Conservation (phyloP, 2,113 vertebrate genomes). For the Toxotes jaculatrix region DNA sequence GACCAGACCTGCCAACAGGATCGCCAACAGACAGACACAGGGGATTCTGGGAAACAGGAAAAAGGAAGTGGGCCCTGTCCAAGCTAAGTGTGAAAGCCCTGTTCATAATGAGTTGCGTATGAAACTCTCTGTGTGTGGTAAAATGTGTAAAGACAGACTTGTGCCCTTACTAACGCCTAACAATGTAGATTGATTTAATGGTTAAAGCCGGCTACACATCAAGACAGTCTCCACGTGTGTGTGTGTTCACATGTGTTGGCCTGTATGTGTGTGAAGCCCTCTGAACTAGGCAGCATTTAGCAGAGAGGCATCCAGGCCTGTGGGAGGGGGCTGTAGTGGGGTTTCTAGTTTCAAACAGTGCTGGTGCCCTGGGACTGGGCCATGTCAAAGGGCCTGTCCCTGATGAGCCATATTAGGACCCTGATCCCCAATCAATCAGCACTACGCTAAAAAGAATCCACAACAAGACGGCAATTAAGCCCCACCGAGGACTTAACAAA, state of each 20-base stretch:
- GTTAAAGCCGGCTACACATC: slow-evolving; percentile 31
- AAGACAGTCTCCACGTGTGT: slow-evolving; percentile 14
- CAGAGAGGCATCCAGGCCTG: slow-evolving; percentile 56
- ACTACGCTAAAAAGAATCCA: slow-evolving; percentile 78
- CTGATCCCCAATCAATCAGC: slow-evolving; percentile 85
- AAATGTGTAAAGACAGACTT: slow-evolving; percentile 39
- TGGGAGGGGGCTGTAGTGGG: slow-evolving; percentile 45
- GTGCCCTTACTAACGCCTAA: slow-evolving; percentile 17
- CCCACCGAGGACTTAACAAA: slow-evolving; percentile 70
- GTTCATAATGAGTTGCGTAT: slow-evolving; percentile 59
- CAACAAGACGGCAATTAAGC: slow-evolving; percentile 78
- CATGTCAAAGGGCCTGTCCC: slow-evolving; percentile 83
- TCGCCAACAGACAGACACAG: slow-evolving; percentile 72
- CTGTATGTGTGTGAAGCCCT: slow-evolving; percentile 24
- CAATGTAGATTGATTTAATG: slow-evolving; percentile 62
- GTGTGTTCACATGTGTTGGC: slow-evolving; percentile 5
- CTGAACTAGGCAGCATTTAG: slow-evolving; percentile 62
- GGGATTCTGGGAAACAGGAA: slow-evolving; percentile 79
- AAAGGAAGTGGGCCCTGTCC: slow-evolving; percentile 75
- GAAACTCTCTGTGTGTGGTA: slow-evolving; percentile 55
- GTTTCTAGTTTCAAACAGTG: slow-evolving; percentile 78
- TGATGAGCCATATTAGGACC: slow-evolving; percentile 80
- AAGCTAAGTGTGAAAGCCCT: slow-evolving; percentile 49
- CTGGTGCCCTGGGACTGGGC: slow-evolving; percentile 64
- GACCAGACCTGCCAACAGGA: slow-evolving; percentile 77